Evolutionary conservation across 2,113 vertebrate species (phyloP), one percentile per base, ranked within the genome.

Genomic region (Mormoops blainvillei): DNA sequence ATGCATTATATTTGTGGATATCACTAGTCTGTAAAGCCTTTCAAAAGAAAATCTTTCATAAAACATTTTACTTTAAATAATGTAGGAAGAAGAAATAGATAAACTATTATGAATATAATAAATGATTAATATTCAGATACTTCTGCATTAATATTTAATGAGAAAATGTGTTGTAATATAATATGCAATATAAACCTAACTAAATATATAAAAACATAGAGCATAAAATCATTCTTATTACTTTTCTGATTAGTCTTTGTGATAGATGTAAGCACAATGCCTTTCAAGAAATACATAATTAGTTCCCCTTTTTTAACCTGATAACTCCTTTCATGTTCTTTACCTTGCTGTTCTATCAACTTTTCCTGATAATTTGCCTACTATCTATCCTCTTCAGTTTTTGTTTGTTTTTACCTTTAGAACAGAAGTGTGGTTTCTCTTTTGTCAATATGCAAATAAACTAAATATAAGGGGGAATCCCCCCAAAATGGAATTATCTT

Each of bases 91-190:
- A 96, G 97, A 95, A 96, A 97, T 93, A 97, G 76, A 7, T 70
- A 92, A 96, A 28, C 8, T 97, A 31, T 54, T 48, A 80, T 82
- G 73, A 26, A 87, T 73, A 28, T 11, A 97, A 93, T 96, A 96
- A 96, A 96, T 96, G 91, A 91, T 95, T 95, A 96, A 90, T 81
- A 22, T 89, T 88, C 82, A 86, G 45, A 52, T 36, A 96, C 63
- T 97, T 97, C 31, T 91, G 22, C 2, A 89, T 97, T 77, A 96
- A 96, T 96, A 91, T 96, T 95, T 97, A 95, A 97, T 77, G 92
- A 56, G 26, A 94, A 94, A 97, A 94, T 77, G 74, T 97, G 77
- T 84, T 96, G 19, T 13, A 95, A 80, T 94, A 7, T 19, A 95
- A 82, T 22, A 81, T 38, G 15, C 4, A 86, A 89, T 52, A 81